phyloP scores from a whole-genome alignment of 2,888 invertebrate genomes.

The Leucophenga montana region DNA sequence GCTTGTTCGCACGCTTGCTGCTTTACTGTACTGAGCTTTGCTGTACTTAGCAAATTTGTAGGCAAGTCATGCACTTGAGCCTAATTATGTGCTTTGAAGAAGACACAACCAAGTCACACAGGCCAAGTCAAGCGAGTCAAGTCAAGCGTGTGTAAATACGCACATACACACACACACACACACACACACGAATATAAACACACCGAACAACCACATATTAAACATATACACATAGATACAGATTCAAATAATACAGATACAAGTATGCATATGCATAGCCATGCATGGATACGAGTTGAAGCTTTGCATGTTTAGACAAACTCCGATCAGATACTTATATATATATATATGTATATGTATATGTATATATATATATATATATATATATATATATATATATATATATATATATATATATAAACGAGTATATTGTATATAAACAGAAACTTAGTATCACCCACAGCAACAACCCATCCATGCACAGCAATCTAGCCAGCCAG shows the following conservation, averaged over 20 bases:
- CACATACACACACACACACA: background rate
- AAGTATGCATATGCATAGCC: background rate
- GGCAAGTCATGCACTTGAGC: constrained; percentile 63
- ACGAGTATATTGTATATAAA: too few species aligned
- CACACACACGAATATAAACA: background rate
- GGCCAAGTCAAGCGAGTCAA: background rate
- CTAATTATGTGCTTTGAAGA: constrained; percentile 61
- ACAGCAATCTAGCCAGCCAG: too few species aligned
- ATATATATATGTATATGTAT: too few species aligned
- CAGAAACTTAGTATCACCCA: too few species aligned
- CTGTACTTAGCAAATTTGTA: constrained; percentile 53
- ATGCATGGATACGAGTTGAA: background rate
- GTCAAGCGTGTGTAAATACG: too few species aligned
- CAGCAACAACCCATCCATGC: too few species aligned
- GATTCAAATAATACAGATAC: background rate
- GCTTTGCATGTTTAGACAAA: too few species aligned
- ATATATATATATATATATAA: too few species aligned
- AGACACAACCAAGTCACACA: constrained; percentile 13
- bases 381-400: too few species aligned
- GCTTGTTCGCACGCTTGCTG: constrained; percentile 29
- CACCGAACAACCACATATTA: background rate
- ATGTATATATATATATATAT: too few species aligned
- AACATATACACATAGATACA: background rate
- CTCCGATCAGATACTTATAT: too few species aligned
- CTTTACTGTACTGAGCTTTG: constrained; percentile 39